These are phyloP conservation scores for Accipiter virgatus DNA, from an alignment of 2,113 vertebrate genomes.

Conservation along the genomic window DNA sequence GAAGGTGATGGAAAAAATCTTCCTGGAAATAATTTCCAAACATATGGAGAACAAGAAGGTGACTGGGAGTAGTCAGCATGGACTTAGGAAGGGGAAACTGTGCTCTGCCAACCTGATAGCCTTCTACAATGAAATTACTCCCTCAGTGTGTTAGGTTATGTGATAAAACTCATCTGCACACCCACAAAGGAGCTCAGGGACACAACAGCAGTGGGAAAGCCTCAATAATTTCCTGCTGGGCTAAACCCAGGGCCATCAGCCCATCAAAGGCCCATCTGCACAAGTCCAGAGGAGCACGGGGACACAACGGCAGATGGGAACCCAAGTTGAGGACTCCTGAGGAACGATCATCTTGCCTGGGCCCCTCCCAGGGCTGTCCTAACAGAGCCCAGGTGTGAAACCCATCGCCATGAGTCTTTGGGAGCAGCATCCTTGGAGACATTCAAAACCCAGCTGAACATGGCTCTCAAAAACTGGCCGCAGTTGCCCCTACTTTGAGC, in stretches of 20 bases:
- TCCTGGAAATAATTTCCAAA: background rate
- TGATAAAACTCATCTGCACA: background rate
- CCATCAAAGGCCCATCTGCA: background rate
- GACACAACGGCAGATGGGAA: background rate
- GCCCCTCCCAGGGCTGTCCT: background rate
- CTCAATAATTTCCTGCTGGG: background rate
- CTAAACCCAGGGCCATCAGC: background rate
- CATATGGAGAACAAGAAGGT: background rate
- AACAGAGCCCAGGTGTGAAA: background rate
- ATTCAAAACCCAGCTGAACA: background rate
- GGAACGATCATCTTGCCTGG: background rate
- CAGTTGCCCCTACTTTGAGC: background rate
- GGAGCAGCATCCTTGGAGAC: background rate
- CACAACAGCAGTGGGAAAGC: background rate
- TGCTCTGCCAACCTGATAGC: background rate
- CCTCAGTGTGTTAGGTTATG: background rate
- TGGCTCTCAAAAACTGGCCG: fast-evolving
- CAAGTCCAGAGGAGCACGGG: background rate
- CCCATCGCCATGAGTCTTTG: background rate
- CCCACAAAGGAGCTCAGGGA: background rate
- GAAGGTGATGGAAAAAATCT: background rate
- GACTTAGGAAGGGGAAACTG: background rate
- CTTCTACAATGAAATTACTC: background rate
- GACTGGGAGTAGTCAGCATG: background rate
- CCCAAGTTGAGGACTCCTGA: background rate